Base-by-base conservation (phyloP, 2,888 invertebrate species). In the Lasioglossum marginatum region DNA sequence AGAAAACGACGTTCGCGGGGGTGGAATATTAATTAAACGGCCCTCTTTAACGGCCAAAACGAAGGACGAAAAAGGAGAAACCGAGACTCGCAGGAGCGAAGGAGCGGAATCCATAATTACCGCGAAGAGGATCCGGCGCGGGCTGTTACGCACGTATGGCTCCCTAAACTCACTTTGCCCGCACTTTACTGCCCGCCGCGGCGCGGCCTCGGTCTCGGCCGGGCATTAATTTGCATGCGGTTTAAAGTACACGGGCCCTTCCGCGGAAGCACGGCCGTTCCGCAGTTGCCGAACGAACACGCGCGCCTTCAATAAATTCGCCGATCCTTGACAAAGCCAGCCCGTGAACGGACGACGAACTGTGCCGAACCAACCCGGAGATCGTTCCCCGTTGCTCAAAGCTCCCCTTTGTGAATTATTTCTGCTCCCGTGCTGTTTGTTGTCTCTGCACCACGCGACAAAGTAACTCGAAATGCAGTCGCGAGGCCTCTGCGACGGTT, bases 161-260 rank as follows among this genome's bases (percentile, higher is more conserved):
- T 82, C 57, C 82, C 79, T 79, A 60, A 79, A 82, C 73, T 82
- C 81, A 48, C 78, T 78, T 77, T 71, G 63, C 52, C 77, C 79
- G 43, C 63, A 75, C 79, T 85, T 85, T 85, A 85, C 72, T 77
- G 77, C 70, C 43, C 70, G 79, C 63, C 66, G 73, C 37, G 52
- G 31, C 66, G 77, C 37, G 52, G 31, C 66, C 34, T 19, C 48
- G 52, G 63, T 34, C 34, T 34, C 66, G 66, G 57, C 72, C 63
- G 52, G 68, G 73, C 79, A 85, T 85, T 85, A 79, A 85, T 85
- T 85, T 80, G 75, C 83, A n/a, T 80, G 83, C 85, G 83, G 83
- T 83, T 77, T 83, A 57, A 80, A 68, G 83, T 83, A 77, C 77
- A 83, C 76, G 63, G 52, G 19, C 23, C 37, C 68, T 5, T 6